Percentiles rank a stretch among this genome's conserved stretches.
phyloP scores from a whole-genome alignment of 2,888 invertebrate species.

The Fissipunctia ypsillon region DNA sequence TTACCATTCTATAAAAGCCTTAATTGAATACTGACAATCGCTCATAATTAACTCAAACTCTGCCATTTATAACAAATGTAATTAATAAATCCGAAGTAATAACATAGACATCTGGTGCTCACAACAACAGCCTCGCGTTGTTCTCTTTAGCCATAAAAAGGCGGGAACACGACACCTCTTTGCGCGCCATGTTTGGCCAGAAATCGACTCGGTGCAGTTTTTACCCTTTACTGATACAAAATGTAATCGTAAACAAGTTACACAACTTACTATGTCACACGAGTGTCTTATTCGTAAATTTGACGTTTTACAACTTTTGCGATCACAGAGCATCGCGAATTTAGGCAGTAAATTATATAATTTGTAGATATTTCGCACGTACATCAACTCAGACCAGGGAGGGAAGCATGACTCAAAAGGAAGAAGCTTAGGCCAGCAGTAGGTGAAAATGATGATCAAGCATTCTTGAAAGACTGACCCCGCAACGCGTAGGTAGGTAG shows the following conservation, averaged over 20 bases:
- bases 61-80: slow-evolving; percentile 34
- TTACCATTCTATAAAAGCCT: neutral
- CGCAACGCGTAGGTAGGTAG: too few species aligned
- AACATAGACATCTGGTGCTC: slow-evolving; percentile 56
- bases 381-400: neutral
- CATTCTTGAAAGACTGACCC: too few species aligned
- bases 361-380: too few species aligned
- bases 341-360: neutral
- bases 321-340: neutral
- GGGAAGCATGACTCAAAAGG: neutral
- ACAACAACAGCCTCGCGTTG: slow-evolving; percentile 63
- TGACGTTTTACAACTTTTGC: neutral
- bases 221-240: slow-evolving; percentile 53
- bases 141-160: slow-evolving; percentile 78
- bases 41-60: slow-evolving; percentile 20
- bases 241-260: slow-evolving; percentile 24
- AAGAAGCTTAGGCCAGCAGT: neutral
- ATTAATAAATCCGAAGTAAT: slow-evolving; percentile 51
- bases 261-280: slow-evolving; percentile 12
- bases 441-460: too few species aligned
- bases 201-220: slow-evolving; percentile 63
- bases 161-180: slow-evolving; percentile 62
- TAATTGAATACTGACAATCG: slow-evolving; percentile 4
- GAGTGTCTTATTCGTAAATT: slow-evolving; percentile 17
- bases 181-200: slow-evolving; percentile 73